Evolutionary conservation across 2,888 invertebrate genomes (phyloP).

Genomic region (Caenorhabditis drosophilae): DNA sequence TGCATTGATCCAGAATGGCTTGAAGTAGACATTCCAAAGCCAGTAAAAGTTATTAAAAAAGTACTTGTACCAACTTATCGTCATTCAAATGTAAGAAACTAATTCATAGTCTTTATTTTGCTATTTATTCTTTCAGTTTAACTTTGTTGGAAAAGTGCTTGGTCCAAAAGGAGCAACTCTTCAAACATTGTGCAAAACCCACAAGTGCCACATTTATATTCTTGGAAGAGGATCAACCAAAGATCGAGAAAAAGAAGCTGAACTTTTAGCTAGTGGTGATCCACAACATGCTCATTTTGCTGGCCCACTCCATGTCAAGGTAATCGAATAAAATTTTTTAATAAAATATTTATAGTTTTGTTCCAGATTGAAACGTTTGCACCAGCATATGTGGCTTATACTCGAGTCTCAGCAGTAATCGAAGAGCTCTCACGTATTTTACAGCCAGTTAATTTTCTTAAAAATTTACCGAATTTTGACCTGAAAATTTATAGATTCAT

Average conservation of each 20-base stretch:
- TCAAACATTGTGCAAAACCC: slow-evolving; percentile 64
- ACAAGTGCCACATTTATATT: slow-evolving; percentile 68
- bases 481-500: too few species aligned
- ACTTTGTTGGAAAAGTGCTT: slow-evolving; percentile 69
- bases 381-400: slow-evolving; percentile 65
- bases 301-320: slow-evolving; percentile 68
- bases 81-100: slow-evolving; percentile 59
- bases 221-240: slow-evolving; percentile 68
- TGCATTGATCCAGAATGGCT: slow-evolving; percentile 68
- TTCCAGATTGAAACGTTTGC: slow-evolving; percentile 63
- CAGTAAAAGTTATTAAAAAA: slow-evolving; percentile 66
- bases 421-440: slow-evolving; percentile 58
- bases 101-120: neutral
- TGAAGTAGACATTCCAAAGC: slow-evolving; percentile 68
- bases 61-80: slow-evolving; percentile 66
- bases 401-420: slow-evolving; percentile 64
- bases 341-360: neutral
- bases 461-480: too few species aligned
- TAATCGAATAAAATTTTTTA: slow-evolving; percentile 2
- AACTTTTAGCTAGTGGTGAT: slow-evolving; percentile 65
- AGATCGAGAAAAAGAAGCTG: slow-evolving; percentile 64
- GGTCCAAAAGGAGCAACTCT: slow-evolving; percentile 68
- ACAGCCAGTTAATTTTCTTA: too few species aligned
- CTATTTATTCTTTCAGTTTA: slow-evolving; percentile 57
- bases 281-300: slow-evolving; percentile 68